These are phyloP conservation scores for Eilema caniola DNA, from an alignment of 2,888 invertebrate species.

Conservation along the genomic window DNA sequence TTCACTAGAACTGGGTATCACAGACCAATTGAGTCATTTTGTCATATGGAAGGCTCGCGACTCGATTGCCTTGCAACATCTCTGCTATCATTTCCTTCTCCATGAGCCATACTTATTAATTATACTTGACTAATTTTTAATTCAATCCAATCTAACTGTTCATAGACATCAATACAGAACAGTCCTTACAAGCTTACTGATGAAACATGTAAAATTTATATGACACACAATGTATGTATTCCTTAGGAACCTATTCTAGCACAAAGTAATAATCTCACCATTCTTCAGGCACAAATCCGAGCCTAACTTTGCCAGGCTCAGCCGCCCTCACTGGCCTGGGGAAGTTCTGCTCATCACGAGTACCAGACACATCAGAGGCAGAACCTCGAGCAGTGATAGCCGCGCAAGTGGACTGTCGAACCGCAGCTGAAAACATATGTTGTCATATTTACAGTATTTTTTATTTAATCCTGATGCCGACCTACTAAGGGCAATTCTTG, in stretches of 20 bases:
- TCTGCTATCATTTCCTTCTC: no score
- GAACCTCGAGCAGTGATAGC: constrained; percentile 85
- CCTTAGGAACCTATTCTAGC: background rate
- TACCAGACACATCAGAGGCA: constrained; percentile 82
- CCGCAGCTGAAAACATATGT: constrained; percentile 64
- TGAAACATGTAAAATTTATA: no score
- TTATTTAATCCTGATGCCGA: background rate
- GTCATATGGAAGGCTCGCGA: no score
- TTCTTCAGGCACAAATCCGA: constrained; percentile 97
- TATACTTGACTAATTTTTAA: no score
- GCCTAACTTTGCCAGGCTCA: constrained; percentile 92
- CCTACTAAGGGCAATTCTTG: background rate
- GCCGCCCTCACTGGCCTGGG: constrained; percentile 89
- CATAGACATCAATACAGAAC: no score
- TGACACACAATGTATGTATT: no score
- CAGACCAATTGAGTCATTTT: no score
- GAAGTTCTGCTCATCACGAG: constrained; percentile 91
- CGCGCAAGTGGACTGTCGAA: constrained; percentile 80
- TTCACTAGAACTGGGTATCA: no score
- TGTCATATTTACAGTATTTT: background rate
- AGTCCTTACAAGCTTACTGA: no score
- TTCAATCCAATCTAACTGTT: no score
- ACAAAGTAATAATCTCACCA: constrained; percentile 85
- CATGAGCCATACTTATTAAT: no score
- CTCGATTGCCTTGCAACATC: no score